These are phyloP conservation scores for Coregonus clupeaformis DNA, from an alignment of 2,113 vertebrate genomes.

Conservation along the genomic window DNA sequence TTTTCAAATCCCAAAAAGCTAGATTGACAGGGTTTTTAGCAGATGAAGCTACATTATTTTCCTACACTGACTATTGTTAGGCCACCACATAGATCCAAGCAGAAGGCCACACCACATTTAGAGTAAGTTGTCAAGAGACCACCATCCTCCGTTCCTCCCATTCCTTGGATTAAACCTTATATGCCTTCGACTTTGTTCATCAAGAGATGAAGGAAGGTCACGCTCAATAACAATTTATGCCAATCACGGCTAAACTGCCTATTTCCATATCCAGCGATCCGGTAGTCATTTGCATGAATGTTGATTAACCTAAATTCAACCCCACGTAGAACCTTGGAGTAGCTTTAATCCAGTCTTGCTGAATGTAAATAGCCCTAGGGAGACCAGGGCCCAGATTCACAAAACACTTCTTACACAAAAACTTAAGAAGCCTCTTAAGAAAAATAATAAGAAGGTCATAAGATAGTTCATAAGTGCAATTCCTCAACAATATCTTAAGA, in stretches of 20 bases:
- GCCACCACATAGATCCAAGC: not conserved
- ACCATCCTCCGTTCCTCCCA: not conserved
- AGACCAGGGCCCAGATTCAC: no score
- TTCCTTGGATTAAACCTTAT: slow-evolving; percentile 23
- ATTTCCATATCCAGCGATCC: slow-evolving; percentile 15
- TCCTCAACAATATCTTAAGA: no score
- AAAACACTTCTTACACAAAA: no score
- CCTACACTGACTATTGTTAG: not conserved
- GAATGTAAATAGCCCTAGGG: slow-evolving; percentile 17
- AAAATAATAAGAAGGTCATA: no score
- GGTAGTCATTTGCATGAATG: not conserved
- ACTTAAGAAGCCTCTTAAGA: no score
- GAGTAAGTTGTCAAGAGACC: not conserved
- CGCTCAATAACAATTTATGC: slow-evolving; percentile 46
- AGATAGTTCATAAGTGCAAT: no score
- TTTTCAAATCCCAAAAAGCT: not conserved
- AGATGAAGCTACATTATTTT: not conserved
- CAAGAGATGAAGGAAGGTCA: slow-evolving; percentile 43
- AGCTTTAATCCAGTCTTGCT: slow-evolving; percentile 23
- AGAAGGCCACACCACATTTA: not conserved
- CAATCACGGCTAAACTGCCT: slow-evolving; percentile 27
- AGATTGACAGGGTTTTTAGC: not conserved
- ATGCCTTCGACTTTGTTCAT: slow-evolving; percentile 40
- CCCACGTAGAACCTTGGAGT: slow-evolving; percentile 14
- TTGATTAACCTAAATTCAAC: slow-evolving; percentile 8